A percentile compares a stretch with the other conserved stretches of the same genome.
Evolutionary conservation across 1,140 invertebrate species (phyloP).

Genomic region (Dreissena rostriformis): DNA sequence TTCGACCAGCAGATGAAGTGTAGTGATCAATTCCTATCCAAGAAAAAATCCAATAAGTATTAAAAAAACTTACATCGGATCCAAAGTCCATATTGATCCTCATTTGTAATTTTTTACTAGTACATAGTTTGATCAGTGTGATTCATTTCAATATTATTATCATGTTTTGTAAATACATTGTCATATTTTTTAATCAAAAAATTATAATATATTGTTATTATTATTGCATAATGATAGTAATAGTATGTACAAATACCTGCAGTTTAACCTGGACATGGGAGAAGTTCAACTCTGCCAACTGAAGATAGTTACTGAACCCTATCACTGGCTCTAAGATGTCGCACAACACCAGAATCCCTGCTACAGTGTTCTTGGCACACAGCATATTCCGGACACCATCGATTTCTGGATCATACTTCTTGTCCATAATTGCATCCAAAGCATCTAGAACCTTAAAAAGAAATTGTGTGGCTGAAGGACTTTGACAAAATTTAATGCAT

Average conservation of each 20-base stretch:
- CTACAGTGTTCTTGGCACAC: neutral
- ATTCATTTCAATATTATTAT: neutral
- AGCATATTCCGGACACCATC: slow-evolving; percentile 28
- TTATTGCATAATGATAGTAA: too few species aligned
- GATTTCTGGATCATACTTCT: slow-evolving; percentile 18
- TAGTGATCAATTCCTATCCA: neutral
- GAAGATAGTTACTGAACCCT: slow-evolving; percentile 20
- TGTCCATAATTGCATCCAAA: slow-evolving; percentile 3
- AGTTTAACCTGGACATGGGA: neutral
- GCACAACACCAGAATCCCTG: slow-evolving; percentile 12
- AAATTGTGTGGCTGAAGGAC: neutral
- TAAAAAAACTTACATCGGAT: too few species aligned
- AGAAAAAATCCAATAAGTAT: neutral
- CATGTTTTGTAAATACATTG: neutral
- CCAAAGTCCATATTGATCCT: too few species aligned
- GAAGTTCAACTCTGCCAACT: slow-evolving; percentile 8
- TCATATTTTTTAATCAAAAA: neutral
- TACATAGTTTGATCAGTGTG: too few species aligned
- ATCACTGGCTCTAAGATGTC: slow-evolving; percentile 22
- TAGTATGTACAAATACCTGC: neutral
- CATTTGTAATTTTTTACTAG: too few species aligned
- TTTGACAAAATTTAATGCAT: neutral
- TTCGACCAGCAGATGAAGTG: neutral
- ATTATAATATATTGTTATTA: neutral
- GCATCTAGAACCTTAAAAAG: slow-evolving; percentile 11